Percentiles rank a stretch among this genome's conserved stretches.
Evolutionary conservation across 2,888 invertebrate genomes (phyloP).

Genomic region (Drosophila infuscata): DNA sequence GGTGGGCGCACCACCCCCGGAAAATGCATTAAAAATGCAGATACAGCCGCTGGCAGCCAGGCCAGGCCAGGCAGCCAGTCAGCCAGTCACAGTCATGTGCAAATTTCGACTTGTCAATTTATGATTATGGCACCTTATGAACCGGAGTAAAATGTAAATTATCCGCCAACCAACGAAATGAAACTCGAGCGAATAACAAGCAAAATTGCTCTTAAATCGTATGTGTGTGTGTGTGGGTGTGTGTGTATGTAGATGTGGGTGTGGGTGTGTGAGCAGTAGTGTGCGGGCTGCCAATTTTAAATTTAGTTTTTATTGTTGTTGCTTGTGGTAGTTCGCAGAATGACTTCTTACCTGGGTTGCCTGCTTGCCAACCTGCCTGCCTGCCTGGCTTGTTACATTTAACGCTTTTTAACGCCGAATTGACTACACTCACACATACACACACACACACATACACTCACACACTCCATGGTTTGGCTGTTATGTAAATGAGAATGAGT

Average conservation of each 20-base stretch:
- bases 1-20: slow-evolving; percentile 3
- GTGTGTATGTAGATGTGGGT: slow-evolving; percentile 11
- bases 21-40: slow-evolving; percentile 77
- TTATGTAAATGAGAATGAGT: slow-evolving; percentile 74
- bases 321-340: slow-evolving; percentile 53
- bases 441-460: slow-evolving; percentile 14
- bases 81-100: slow-evolving; percentile 63
- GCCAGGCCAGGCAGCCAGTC: slow-evolving; percentile 4
- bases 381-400: slow-evolving; percentile 60
- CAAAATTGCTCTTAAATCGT: slow-evolving; percentile 58
- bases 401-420: slow-evolving; percentile 73
- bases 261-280: slow-evolving; percentile 27
- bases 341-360: slow-evolving; percentile 34
- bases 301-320: slow-evolving; percentile 68
- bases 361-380: slow-evolving; percentile 7
- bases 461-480: slow-evolving; percentile 46
- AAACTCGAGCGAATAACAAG: slow-evolving; percentile 74
- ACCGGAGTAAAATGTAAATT: slow-evolving; percentile 79
- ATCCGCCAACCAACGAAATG: slow-evolving; percentile 68
- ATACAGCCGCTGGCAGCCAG: slow-evolving; percentile 48
- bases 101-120: slow-evolving; percentile 81
- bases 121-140: slow-evolving; percentile 82
- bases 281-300: slow-evolving; percentile 64
- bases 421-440: slow-evolving; percentile 55
- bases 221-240: slow-evolving; percentile 3